These are phyloP conservation scores for Macrobrachium nipponense DNA, from an alignment of 1,140 invertebrate species.

Conservation along the genomic window DNA sequence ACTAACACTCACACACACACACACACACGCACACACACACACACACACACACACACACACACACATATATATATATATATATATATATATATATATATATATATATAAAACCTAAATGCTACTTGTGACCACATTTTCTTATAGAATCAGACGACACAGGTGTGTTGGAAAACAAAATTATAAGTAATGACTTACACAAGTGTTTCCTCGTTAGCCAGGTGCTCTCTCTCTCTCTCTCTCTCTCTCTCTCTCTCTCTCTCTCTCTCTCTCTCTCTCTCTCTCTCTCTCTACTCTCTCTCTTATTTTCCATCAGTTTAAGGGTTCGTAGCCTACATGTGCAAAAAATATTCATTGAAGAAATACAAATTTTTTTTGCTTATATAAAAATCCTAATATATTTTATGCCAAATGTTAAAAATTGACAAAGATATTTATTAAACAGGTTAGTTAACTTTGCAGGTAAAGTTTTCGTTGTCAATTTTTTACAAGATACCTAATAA, in stretches of 20 bases:
- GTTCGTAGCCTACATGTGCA: no score
- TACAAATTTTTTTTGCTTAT: no score
- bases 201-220: no score
- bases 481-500: no score
- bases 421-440: no score
- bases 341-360: no score
- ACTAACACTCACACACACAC: not conserved
- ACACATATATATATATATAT: conserved; percentile 26
- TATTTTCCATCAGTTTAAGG: not conserved
- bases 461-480: no score
- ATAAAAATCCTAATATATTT: no score
- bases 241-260: conserved; percentile 13
- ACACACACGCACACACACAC: not conserved
- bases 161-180: no score
- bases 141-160: not conserved
- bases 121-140: not conserved
- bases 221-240: not conserved
- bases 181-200: no score
- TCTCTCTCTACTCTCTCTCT: conserved; percentile 11
- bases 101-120: conserved; percentile 1
- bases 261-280: conserved; percentile 13
- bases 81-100: conserved; percentile 30
- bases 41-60: conserved; percentile 6
- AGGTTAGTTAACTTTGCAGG: no score
- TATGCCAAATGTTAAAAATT: no score